Evolutionary conservation across 2,113 vertebrate genomes (phyloP).

Genomic region (Tupaia tana): DNA sequence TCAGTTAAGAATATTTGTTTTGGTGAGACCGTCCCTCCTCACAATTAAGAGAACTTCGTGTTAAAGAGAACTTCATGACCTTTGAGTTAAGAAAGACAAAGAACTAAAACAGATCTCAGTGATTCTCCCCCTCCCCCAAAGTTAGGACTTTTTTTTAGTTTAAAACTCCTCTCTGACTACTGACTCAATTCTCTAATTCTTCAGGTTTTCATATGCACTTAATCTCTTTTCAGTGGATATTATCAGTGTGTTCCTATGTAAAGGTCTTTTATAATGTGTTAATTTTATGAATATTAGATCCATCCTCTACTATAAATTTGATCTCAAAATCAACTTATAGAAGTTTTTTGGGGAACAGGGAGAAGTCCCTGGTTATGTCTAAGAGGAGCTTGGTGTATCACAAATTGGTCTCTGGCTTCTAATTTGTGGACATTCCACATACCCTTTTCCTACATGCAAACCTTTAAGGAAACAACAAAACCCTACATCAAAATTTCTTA

Average conservation of each 20-base stretch:
- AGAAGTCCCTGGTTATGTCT: background rate
- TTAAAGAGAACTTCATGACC: background rate
- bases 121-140: constrained; percentile 5
- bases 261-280: background rate
- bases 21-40: background rate
- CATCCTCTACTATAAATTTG: background rate
- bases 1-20: constrained; percentile 23
- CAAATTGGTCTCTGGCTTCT: background rate
- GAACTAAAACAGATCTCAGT: background rate
- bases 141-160: background rate
- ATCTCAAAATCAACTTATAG: background rate
- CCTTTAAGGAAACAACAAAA: background rate
- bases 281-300: background rate
- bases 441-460: background rate
- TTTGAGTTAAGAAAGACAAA: background rate
- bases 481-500: background rate
- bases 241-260: background rate
- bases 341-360: background rate
- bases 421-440: background rate
- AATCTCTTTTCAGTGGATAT: background rate
- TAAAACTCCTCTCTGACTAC: background rate
- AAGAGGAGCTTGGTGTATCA: background rate
- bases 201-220: background rate
- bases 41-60: constrained; percentile 43
- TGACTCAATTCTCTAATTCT: background rate